phyloP scores from a whole-genome alignment of 2,888 invertebrate genomes.

The Cheilosia vernalis region DNA sequence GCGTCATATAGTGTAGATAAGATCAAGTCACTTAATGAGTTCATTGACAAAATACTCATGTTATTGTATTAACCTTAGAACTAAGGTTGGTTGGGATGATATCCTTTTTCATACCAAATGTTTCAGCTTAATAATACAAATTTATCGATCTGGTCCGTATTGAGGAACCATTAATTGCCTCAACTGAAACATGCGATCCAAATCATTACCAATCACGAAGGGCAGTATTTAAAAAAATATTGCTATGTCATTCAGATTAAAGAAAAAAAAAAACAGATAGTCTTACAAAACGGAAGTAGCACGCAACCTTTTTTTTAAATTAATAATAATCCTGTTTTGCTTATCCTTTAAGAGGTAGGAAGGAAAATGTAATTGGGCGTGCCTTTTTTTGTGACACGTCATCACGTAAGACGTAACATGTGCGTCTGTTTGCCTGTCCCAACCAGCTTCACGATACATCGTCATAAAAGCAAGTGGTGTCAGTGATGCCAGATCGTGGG shows the following conservation, averaged over 20 bases:
- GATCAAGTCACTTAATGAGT: neutral
- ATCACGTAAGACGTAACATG: too few species aligned
- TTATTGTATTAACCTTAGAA: slow-evolving; percentile 16
- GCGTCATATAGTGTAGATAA: neutral
- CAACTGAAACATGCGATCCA: slow-evolving; percentile 12
- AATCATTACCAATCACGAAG: slow-evolving; percentile 30
- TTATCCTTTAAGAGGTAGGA: neutral
- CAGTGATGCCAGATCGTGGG: too few species aligned
- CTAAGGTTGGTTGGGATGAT: neutral
- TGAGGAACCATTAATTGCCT: slow-evolving; percentile 10
- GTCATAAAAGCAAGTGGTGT: too few species aligned
- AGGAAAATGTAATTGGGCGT: too few species aligned
- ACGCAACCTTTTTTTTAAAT: slow-evolving; percentile 31
- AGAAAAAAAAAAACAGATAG: slow-evolving; percentile 2
- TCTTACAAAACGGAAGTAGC: slow-evolving; percentile 9
- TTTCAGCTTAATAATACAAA: neutral
- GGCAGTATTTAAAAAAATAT: slow-evolving; percentile 9
- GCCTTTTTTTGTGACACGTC: too few species aligned
- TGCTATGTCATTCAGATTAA: slow-evolving; percentile 27
- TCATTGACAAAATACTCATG: neutral
- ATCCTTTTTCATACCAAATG: neutral
- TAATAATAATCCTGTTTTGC: slow-evolving; percentile 27
- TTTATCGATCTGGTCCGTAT: slow-evolving; percentile 30
- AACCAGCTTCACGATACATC: too few species aligned
- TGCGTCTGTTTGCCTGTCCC: too few species aligned